Evolutionary conservation across 2,113 vertebrate species (phyloP).

Genomic region (Leiothrix lutea): DNA sequence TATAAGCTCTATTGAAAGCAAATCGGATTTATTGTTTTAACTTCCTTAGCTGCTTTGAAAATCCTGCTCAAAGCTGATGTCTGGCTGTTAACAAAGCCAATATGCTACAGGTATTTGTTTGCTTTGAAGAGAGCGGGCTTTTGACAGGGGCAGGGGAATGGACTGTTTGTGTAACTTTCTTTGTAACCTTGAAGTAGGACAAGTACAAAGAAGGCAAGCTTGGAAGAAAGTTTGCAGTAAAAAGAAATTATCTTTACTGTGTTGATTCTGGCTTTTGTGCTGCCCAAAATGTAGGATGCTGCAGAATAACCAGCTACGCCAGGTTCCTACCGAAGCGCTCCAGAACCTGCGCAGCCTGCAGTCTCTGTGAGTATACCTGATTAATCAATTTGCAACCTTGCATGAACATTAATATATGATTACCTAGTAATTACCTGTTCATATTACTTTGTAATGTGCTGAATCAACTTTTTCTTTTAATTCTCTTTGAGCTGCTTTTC

Average conservation of each 20-base stretch:
- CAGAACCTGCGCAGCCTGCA: slow-evolving; percentile 86
- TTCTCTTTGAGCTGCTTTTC: not conserved
- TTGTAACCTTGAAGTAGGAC: not conserved
- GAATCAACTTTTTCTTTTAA: not conserved
- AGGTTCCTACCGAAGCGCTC: slow-evolving; percentile 86
- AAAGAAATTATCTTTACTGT: not conserved
- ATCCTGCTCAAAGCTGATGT: not conserved
- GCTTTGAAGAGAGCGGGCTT: not conserved
- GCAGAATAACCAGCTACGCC: slow-evolving; percentile 89
- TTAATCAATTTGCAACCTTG: not conserved
- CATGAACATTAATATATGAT: not conserved
- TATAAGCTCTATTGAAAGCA: not conserved
- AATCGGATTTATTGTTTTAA: not conserved
- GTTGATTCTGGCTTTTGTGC: slow-evolving; percentile 35
- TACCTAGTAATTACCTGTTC: not conserved
- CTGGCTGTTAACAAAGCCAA: not conserved
- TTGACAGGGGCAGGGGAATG: not conserved
- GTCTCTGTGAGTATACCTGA: slow-evolving; percentile 83
- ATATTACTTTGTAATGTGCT: not conserved
- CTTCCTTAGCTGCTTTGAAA: slow-evolving; percentile 12
- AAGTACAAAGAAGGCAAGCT: not conserved
- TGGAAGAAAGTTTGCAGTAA: not conserved
- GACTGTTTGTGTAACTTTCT: not conserved
- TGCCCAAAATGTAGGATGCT: slow-evolving; percentile 80
- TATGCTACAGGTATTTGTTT: not conserved